phyloP scores from a whole-genome alignment of 2,797 vertebrate species.

The Fundulus diaphanus region DNA sequence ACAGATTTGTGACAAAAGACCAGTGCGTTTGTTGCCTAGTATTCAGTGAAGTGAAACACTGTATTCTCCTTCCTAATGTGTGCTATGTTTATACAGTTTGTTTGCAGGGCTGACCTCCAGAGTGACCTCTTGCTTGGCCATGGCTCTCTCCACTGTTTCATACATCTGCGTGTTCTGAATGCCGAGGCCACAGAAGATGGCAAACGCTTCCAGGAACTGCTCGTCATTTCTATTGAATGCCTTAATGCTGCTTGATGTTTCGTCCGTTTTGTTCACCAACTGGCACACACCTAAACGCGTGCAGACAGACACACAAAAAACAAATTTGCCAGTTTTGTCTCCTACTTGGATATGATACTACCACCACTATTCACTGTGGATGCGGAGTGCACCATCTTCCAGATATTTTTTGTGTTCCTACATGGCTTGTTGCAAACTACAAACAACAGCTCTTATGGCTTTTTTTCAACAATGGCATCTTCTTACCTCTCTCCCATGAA shows the following conservation, averaged over 20 bases:
- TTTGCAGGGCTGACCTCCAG: conserved; percentile 85
- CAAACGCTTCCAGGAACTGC: conserved; percentile 97
- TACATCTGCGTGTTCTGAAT: conserved; percentile 99
- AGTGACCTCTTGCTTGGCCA: conserved; percentile 98
- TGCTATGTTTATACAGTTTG: not conserved
- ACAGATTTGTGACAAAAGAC: no score
- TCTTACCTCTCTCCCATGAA: no score
- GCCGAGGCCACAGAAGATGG: conserved; percentile 97
- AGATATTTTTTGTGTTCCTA: no score
- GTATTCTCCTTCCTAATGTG: not conserved
- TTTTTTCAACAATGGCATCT: no score
- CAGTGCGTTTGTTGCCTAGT: no score
- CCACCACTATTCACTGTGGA: not conserved
- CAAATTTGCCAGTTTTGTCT: not conserved
- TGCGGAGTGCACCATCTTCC: no score
- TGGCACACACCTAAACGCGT: conserved; percentile 89
- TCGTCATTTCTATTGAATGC: conserved; percentile 97
- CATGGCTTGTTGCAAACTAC: no score
- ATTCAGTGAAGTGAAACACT: not conserved
- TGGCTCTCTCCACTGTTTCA: conserved; percentile 93
- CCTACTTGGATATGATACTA: not conserved
- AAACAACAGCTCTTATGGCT: no score
- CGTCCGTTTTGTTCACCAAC: conserved; percentile 95
- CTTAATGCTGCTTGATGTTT: conserved; percentile 85
- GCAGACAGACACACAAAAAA: not conserved